Percentiles rank a stretch among this genome's conserved stretches.
Evolutionary conservation across 2,113 vertebrate genomes (phyloP).

Genomic region (Mirza zaza): DNA sequence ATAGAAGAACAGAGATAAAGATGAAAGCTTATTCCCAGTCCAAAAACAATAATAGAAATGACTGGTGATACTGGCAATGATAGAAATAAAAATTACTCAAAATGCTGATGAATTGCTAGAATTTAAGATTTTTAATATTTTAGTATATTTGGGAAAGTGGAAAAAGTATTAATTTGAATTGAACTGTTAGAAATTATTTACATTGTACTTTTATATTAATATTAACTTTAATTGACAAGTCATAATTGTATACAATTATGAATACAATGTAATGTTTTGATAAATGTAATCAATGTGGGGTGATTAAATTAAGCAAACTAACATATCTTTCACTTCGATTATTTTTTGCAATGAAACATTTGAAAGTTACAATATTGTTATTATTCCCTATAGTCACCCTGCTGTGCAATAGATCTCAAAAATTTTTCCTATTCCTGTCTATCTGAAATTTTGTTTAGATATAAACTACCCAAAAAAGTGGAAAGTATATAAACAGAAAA

Average conservation of each 20-base stretch:
- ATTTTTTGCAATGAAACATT: not conserved
- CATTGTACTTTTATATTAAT: not conserved
- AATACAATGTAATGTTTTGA: not conserved
- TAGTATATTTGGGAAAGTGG: not conserved
- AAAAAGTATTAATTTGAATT: not conserved
- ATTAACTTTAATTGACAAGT: not conserved
- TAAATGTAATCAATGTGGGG: not conserved
- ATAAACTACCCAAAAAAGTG: not conserved
- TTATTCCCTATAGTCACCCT: not conserved
- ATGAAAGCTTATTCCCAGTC: not conserved
- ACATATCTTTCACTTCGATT: not conserved
- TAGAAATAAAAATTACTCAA: not conserved
- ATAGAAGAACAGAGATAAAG: not conserved
- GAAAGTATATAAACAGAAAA: not conserved
- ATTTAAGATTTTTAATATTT: not conserved
- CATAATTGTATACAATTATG: not conserved
- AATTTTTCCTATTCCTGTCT: not conserved
- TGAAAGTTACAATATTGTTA: not conserved
- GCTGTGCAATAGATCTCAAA: not conserved
- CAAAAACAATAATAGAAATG: not conserved
- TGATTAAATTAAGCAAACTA: not conserved
- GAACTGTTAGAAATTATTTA: not conserved
- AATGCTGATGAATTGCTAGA: not conserved
- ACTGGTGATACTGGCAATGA: not conserved
- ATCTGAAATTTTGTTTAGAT: not conserved